A percentile compares a stretch with the other conserved stretches of the same genome.
These are phyloP conservation scores for Calliopsis andreniformis DNA, from an alignment of 1,140 invertebrate genomes.

Conservation along the genomic window DNA sequence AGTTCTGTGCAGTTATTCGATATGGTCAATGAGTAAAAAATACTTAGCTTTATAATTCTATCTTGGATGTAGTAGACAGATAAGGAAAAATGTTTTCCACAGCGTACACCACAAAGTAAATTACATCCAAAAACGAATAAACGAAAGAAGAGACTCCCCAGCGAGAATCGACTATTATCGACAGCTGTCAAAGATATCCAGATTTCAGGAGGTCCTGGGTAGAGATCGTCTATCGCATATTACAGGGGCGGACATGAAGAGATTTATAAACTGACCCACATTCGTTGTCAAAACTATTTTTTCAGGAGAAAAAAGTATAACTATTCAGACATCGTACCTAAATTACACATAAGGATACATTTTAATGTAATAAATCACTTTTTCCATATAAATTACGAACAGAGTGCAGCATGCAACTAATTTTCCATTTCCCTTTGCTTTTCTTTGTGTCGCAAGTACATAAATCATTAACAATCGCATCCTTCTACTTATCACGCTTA, in stretches of 20 bases:
- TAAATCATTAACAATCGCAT: not conserved
- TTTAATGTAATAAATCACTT: too few relatives aligned
- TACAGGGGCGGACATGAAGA: not conserved
- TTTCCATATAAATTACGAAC: too few relatives aligned
- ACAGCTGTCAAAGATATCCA: slow-evolving; percentile 55
- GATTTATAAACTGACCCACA: slow-evolving; percentile 8
- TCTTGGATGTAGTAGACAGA: not conserved
- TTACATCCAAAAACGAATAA: not conserved
- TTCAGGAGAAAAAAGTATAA: not conserved
- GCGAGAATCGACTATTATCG: slow-evolving; percentile 56
- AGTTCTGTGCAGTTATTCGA: too few relatives aligned
- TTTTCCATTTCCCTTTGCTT: too few relatives aligned
- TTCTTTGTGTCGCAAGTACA: too few relatives aligned
- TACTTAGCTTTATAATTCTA: not conserved
- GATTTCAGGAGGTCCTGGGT: slow-evolving; percentile 1
- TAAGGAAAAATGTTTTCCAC: not conserved
- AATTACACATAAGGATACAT: too few relatives aligned
- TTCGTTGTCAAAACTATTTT: not conserved
- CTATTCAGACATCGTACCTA: not conserved
- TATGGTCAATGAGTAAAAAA: too few relatives aligned
- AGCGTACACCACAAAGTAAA: not conserved
- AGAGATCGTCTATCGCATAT: slow-evolving; percentile 28
- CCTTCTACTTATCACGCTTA: slow-evolving; percentile 26
- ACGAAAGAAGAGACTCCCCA: slow-evolving; percentile 31
- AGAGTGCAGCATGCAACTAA: too few relatives aligned